These are phyloP conservation scores for Maconellicoccus hirsutus DNA, from an alignment of 1,140 invertebrate genomes.

Conservation along the genomic window DNA sequence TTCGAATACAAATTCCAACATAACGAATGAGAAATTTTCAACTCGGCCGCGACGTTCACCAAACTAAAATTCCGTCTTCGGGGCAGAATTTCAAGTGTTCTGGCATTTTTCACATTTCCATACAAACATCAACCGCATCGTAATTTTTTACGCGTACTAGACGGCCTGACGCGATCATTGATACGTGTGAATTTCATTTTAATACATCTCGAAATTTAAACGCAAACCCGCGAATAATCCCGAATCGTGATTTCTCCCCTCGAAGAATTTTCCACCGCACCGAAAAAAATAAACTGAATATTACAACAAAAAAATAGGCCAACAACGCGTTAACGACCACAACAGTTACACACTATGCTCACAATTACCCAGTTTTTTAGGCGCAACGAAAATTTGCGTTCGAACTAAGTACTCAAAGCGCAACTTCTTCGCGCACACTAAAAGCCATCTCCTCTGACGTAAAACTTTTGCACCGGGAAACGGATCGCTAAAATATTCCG, in stretches of 20 bases:
- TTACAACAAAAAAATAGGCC: not conserved
- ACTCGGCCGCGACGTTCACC: not conserved
- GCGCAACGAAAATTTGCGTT: constrained; percentile 22
- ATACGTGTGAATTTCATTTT: not conserved
- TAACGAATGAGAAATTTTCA: not conserved
- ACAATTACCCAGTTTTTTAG: constrained; percentile 21
- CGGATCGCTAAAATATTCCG: constrained; percentile 21
- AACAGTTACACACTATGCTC: constrained; percentile 16
- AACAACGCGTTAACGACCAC: not conserved
- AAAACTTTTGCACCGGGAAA: constrained; percentile 21
- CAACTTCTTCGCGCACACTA: constrained; percentile 18
- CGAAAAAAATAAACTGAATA: no score
- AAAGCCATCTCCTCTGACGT: constrained; percentile 16
- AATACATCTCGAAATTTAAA: no score
- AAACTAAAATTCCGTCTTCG: not conserved
- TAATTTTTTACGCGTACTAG: not conserved
- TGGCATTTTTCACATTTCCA: not conserved
- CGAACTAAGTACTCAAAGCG: constrained; percentile 9
- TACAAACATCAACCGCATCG: not conserved
- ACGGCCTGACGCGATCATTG: not conserved
- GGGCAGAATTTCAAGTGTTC: not conserved
- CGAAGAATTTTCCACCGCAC: not conserved
- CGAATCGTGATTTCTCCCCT: no score
- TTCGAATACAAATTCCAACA: constrained; percentile 11
- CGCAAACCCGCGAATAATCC: no score